Percentiles rank a stretch among this genome's conserved stretches.
Conservation (phyloP, 2,888 invertebrate species). For the Stenodema calcarata region DNA sequence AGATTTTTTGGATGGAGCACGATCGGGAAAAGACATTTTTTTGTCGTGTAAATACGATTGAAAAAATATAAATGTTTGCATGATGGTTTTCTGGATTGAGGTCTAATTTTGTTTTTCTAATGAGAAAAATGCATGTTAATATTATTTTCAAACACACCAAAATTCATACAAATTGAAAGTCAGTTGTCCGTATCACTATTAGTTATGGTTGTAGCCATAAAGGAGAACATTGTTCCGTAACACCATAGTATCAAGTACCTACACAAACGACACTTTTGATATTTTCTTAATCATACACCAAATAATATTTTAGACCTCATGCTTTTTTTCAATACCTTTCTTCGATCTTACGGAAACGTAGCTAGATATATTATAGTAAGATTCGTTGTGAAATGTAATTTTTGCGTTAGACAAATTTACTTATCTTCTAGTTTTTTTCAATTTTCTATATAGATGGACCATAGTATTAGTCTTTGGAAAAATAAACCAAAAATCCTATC, state of each 20-base stretch:
- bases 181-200: background rate
- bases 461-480: no score
- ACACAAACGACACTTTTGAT: background rate
- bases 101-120: background rate
- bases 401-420: no score
- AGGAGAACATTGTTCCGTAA: background rate
- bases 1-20: constrained; percentile 17
- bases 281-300: no score
- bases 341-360: no score
- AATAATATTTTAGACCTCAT: no score
- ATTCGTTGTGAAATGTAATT: no score
- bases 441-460: no score
- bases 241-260: background rate
- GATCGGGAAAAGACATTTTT: background rate
- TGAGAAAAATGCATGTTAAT: background rate
- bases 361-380: no score
- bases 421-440: no score
- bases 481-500: no score
- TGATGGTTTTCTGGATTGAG: background rate
- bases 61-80: background rate
- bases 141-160: background rate
- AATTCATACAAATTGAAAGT: background rate
- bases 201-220: background rate
- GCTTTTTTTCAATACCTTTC: no score
- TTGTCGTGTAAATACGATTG: background rate